Base-by-base conservation (phyloP, 2,797 vertebrate genomes). In the Staurois parvus region DNA sequence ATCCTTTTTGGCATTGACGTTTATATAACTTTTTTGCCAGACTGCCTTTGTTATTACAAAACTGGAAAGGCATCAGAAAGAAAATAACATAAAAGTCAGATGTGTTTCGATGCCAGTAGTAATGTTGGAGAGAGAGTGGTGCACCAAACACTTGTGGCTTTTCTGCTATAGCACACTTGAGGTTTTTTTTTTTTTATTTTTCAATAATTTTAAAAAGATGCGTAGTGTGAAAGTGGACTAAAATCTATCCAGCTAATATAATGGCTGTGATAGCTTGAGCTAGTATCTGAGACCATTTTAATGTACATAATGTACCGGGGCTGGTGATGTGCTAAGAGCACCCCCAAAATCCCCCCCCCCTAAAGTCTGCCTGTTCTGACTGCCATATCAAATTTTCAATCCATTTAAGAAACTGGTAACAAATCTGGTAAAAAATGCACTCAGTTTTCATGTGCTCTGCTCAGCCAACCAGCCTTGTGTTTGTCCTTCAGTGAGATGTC, bases 141-240 rank as follows among this genome's bases (percentile, higher is more conserved):
- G 19, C 70, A 42, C 70, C 70, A 72, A 34, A 72, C 72, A 19
- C 72, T 13, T 73, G 37, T 73, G 72, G 32, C 11, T 73, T 73
- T 40, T 72, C 24, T 42, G 34, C 34, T 42, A 72, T 21, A 28
- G 7, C 21, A 26, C 10, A 7, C 34, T 42, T 21, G 26, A 30
- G 15, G 21, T 59, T 59, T 59, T 59, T 59, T 62, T 62, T 12
- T 64, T 62, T n/a, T n/a, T 59, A n/a, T 62, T 12, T 64, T 62
- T n/a, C 3, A 26, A 64, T 26, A 12, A 10, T 28, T 28, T 28
- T 64, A 64, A 26, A 64, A 37, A 37, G 37, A 10, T 64, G 10
- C 9, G 7, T n/a, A 26, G 3, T 2, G 5, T 28, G 26, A 26
- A 19, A 66, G 11, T 12, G 4, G 3, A 28, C 2, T 29, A 15